These are phyloP conservation scores for Crematogaster levior DNA, from an alignment of 2,888 invertebrate species.

Conservation along the genomic window DNA sequence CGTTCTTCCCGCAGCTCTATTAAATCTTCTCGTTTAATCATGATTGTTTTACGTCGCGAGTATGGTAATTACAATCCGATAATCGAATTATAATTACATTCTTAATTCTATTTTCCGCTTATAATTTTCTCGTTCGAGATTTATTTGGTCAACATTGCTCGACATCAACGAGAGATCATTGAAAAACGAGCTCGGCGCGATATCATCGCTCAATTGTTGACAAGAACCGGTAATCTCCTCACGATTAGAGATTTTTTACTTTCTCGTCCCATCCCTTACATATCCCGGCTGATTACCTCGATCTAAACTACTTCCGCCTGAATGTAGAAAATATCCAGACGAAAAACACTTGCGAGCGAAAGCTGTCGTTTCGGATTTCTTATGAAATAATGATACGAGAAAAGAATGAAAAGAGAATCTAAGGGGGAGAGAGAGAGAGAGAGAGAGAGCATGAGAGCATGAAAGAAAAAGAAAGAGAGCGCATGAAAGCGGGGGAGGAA, in stretches of 20 bases:
- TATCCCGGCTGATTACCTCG: conserved; percentile 1
- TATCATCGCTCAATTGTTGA: neutral
- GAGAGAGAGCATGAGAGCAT: conserved; percentile 22
- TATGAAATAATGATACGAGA: conserved; percentile 2
- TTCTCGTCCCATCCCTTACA: conserved; percentile 36
- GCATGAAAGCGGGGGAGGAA: too few species aligned
- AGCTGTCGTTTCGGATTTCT: conserved; percentile 28
- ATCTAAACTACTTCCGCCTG: conserved; percentile 27
- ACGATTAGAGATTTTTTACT: neutral
- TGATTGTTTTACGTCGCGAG: neutral
- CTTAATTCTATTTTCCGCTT: neutral
- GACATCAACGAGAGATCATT: neutral
- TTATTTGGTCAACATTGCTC: neutral
- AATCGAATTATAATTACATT: neutral
- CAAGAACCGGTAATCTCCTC: neutral
- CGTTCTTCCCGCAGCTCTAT: conserved; percentile 11
- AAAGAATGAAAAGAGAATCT: neutral
- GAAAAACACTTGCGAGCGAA: conserved; percentile 25
- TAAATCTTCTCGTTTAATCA: conserved; percentile 1
- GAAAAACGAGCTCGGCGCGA: neutral
- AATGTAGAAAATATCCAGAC: conserved; percentile 8
- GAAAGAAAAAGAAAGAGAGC: conserved; percentile 30
- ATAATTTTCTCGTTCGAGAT: neutral
- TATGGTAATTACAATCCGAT: neutral
- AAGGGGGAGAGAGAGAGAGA: conserved; percentile 15